These are phyloP conservation scores for Noctilio leporinus DNA, from an alignment of 2,113 vertebrate species.

Conservation along the genomic window DNA sequence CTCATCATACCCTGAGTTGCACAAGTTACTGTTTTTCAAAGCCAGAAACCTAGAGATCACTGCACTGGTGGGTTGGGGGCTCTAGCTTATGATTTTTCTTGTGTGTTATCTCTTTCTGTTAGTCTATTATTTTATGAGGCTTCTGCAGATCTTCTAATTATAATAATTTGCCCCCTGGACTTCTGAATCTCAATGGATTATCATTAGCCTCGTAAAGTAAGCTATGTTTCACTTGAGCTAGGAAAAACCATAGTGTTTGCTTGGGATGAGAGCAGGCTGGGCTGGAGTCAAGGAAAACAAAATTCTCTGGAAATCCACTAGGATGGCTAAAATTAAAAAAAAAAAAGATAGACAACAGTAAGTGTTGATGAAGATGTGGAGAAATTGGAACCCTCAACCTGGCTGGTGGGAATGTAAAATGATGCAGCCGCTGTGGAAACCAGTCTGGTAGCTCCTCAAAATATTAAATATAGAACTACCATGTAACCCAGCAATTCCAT, in stretches of 20 bases:
- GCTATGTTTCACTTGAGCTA: neutral
- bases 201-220: neutral
- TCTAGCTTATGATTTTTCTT: neutral
- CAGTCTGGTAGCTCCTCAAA: neutral
- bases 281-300: neutral
- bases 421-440: neutral
- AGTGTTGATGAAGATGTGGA: neutral
- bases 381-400: neutral
- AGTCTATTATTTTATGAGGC: neutral
- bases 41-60: neutral
- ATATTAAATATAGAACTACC: neutral
- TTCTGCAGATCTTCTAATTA: neutral
- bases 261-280: neutral
- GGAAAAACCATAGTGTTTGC: neutral
- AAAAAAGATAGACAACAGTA: neutral
- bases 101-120: neutral
- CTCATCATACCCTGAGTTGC: rapidly evolving
- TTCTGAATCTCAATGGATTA: neutral
- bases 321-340: neutral
- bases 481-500: neutral
- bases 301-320: neutral
- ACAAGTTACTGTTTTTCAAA: neutral
- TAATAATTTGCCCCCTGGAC: neutral
- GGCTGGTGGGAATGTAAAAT: neutral
- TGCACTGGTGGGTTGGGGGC: neutral